A percentile compares a stretch with the other conserved stretches of the same genome.
Evolutionary conservation across 92 coral and sea anemone species (phyloP).

Genomic region (Bergia puertoricense): DNA sequence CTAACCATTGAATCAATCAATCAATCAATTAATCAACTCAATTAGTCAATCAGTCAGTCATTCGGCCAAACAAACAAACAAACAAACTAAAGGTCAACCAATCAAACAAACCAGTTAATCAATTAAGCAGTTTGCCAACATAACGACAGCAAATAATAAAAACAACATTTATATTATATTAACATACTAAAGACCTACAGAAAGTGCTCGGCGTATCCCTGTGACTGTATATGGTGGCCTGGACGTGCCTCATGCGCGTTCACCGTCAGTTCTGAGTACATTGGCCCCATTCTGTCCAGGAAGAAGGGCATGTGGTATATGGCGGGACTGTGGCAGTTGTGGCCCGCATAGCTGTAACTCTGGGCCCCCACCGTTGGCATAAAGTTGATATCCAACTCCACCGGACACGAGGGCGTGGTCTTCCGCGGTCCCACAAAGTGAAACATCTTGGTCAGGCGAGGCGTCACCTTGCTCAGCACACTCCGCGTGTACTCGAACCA

Average conservation of each 20-base stretch:
- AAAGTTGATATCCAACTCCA: conserved; percentile 70
- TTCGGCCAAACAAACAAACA: too few relatives aligned
- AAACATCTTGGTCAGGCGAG: conserved; percentile 70
- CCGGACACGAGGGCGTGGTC: conserved; percentile 85
- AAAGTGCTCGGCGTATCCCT: conserved; percentile 72
- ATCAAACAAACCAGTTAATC: background rate
- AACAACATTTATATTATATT: background rate
- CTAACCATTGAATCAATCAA: background rate
- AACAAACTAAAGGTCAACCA: too few relatives aligned
- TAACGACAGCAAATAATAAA: background rate
- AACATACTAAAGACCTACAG: conserved; percentile 36
- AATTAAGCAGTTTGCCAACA: background rate
- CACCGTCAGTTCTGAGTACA: conserved; percentile 85
- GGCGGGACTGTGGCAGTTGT: conserved; percentile 59
- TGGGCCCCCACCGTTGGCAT: conserved; percentile 73
- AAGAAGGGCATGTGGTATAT: conserved; percentile 76
- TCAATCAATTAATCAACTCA: background rate
- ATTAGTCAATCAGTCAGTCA: too few relatives aligned
- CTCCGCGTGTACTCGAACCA: conserved; percentile 85
- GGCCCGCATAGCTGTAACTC: conserved; percentile 61
- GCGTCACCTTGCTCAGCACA: conserved; percentile 64
- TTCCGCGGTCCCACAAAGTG: conserved; percentile 71
- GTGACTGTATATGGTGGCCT: conserved; percentile 87
- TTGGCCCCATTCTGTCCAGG: conserved; percentile 92
- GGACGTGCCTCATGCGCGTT: conserved; percentile 91